Base-by-base conservation (phyloP, 2,888 invertebrate genomes). In the Zhengitettix transpicula region DNA sequence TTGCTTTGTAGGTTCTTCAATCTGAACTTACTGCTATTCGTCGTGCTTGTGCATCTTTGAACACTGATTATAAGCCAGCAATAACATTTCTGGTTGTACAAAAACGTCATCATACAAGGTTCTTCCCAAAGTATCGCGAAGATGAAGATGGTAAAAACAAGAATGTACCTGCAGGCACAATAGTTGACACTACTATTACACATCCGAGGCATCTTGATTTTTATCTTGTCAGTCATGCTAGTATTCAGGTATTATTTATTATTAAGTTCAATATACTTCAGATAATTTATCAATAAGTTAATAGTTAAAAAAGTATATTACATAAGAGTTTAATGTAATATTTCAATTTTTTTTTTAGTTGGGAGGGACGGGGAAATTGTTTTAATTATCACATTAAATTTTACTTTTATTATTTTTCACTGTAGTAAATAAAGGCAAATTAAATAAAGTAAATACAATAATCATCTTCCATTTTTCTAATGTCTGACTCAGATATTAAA, bases 11-110 rank as follows among this genome's bases (percentile, higher is more conserved):
- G 78, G 87, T 90, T 0, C 76, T 83, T 72, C 72, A 78, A 56
- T 72, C 74, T 1, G 90, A 90, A 70, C 67, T 88, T n/a, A 68
- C 67, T 1, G 85, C 85, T 0, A 83, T 91, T 12, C 77, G 84
- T 68, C 73, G 74, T 52, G 96, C 95, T 1, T 90, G 89, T 66
- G 74, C 70, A 65, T 72, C 69, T 66, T 67, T 83, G 44, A 72
- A 75, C 57, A 64, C 72, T 1, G 56, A 71, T 0, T 84, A 81
- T 66, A 81, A 83, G 67, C 92, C 96, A 0, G 80, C 83, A 57
- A 82, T 98, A 40, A 87, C 95, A 42, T 96, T 95, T 72, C 75
- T 97, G 52, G 88, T 97, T 10, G 97, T 98, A 0, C 96, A 98
- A 72, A 98, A 99, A 73, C 80, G 98, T 0, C 98, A 98, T 76